Base-by-base conservation (phyloP, 2,113 vertebrate genomes). In the Heptranchias perlo region DNA sequence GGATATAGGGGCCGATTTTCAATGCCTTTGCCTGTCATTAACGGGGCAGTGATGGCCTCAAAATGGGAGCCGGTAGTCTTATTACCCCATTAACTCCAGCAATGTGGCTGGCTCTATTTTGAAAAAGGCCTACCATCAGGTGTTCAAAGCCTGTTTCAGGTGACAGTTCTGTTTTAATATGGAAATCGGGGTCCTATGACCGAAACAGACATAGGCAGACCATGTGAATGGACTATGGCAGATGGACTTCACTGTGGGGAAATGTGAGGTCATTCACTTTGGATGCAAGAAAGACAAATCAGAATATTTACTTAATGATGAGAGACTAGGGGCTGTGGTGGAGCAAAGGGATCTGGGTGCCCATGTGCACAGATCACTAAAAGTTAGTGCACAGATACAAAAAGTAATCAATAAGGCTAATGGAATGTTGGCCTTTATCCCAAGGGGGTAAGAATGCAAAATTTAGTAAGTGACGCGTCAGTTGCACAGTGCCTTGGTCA, bases 321-420 rank as follows among this genome's bases (percentile, higher is more conserved):
- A 35, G 35, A 61, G 35, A 78, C n/a, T 2, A n/a, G 16, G 54
- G 62, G 54, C 31, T 92, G 54, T 61, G 31, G 31, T 92, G n/a
- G 54, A 92, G n/a, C 76, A 78, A 78, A 39, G 13, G n/a, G n/a
- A 39, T 78, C n/a, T 78, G 14, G 76, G 76, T 39, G 39, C 39
- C 76, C 76, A 44, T 82, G 39, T 18, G 3, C 44, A 16, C 76
- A 44, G 89, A 61, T 62, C 89, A 62, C 54, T 35, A 11, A 39
- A 39, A 62, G 31, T 16, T 62, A 58, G 13, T 62, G 89, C 58
- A 62, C 35, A 39, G 35, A 18, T 39, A 92, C 3, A 6, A 92
- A 92, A 92, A 92, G 61, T 39, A 92, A 92, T 62, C 89, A 92
- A 92, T 92, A 31, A 16, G 18, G 58, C 58, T 62, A 61, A 92